Base-by-base conservation (phyloP, 1,140 invertebrate species). In the Acyrthosiphon pisum region DNA sequence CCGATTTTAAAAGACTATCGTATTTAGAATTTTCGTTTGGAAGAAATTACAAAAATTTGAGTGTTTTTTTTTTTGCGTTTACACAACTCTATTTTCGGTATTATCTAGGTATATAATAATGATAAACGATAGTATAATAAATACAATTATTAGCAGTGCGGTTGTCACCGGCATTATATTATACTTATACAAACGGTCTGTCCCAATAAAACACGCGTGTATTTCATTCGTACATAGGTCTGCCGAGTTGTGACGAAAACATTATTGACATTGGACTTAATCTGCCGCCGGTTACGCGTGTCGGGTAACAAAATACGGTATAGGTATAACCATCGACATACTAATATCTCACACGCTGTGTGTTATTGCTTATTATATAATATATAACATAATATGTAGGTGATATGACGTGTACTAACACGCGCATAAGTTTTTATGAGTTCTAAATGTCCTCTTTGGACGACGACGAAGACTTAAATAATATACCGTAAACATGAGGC, bases 251-350 rank as follows among this genome's bases (percentile, higher is more conserved):
- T 86, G 83, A 41, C 83, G 37, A 86, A 86, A 86, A 86, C 41
- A 41, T 44, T 50, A 88, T 50, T 88, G 86, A 88, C 86, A 88
- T 88, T 88, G 86, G 46, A 88, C 86, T 50, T 20, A 41, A 50
- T 50, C n/a, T n/a, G 86, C 20, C 46, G 46, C 86, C 48, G 44
- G 86, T 88, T 46, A 46, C 44, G 84, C 84, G 37, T 86, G 41
- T 46, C 30, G 84, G 37, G 35, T 83, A 41, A 14, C 60, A 76
- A 76, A 76, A 37, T 83, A 9, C 23, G 0, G 9, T 26, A 41
- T 23, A 37, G 23, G 22, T 26, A 44, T 44, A 37, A 41, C 35
- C 37, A 26, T 11, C 23, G 84, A 86, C 84, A 46, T 26, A 86
- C 84, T 86, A 86, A 46, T 76, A 76, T 76, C 60, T 76, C 60